phyloP scores from a whole-genome alignment of 2,888 invertebrate genomes.

The Oligia strigilis region DNA sequence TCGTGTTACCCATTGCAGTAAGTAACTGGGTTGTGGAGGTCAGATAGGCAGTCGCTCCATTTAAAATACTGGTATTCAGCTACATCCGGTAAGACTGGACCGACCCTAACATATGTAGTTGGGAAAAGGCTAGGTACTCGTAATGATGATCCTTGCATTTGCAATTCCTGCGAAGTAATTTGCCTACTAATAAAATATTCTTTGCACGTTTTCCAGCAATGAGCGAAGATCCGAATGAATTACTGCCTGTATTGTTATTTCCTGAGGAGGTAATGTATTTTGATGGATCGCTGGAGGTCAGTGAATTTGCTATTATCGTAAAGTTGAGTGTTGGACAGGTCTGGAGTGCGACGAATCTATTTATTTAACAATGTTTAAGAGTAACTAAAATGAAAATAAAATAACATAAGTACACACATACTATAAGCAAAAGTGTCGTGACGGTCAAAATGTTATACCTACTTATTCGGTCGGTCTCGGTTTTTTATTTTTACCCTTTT shows the following conservation, averaged over 20 bases:
- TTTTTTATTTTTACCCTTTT: too few species aligned
- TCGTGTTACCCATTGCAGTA: neutral
- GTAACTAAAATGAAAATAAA: neutral
- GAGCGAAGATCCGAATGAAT: constrained; percentile 54
- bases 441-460: neutral
- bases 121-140: neutral
- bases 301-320: constrained; percentile 38
- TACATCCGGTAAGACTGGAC: neutral
- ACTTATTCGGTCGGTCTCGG: neutral
- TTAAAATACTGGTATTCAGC: neutral
- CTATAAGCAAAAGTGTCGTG: neutral
- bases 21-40: neutral
- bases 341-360: constrained; percentile 4
- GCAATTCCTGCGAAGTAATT: constrained; percentile 26
- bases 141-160: neutral
- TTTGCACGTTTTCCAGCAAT: constrained; percentile 47
- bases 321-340: constrained; percentile 8
- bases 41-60: neutral
- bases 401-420: too few species aligned
- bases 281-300: constrained; percentile 57
- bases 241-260: constrained; percentile 49
- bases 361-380: neutral
- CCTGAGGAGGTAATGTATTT: constrained; percentile 53
- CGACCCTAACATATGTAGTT: neutral
- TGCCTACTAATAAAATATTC: constrained; percentile 50